phyloP scores from a whole-genome alignment of 2,113 vertebrate genomes.

The Brienomyrus brachyistius region DNA sequence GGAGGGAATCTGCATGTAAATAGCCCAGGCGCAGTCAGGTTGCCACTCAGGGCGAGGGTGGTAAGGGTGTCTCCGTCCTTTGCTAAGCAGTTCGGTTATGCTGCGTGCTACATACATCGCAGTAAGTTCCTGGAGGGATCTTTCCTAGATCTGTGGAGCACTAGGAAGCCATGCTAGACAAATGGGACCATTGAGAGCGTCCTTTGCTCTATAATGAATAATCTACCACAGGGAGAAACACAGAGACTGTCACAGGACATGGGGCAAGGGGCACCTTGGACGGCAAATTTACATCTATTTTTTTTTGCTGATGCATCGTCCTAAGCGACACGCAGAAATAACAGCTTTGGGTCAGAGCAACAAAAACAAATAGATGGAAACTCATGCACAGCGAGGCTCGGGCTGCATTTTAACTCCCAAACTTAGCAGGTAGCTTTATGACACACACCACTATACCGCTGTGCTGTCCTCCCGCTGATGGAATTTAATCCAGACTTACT shows the following conservation, averaged over 20 bases:
- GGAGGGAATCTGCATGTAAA: not conserved
- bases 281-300: not conserved
- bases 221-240: not conserved
- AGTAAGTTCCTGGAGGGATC: not conserved
- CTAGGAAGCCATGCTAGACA: not conserved
- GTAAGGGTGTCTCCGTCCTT: not conserved
- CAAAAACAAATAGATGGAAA: not conserved
- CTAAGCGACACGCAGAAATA: not conserved
- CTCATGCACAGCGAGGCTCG: not conserved
- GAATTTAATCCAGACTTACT: not conserved
- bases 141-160: not conserved
- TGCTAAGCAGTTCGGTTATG: not conserved
- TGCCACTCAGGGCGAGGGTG: not conserved
- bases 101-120: not conserved
- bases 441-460: not conserved
- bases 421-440: not conserved
- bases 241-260: not conserved
- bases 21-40: not conserved
- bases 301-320: not conserved
- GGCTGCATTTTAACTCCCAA: not conserved
- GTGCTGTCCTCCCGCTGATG: not conserved
- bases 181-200: not conserved
- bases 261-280: not conserved
- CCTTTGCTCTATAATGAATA: not conserved
- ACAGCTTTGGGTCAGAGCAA: not conserved